Base-by-base conservation (phyloP, 2,888 invertebrate genomes). In the Coelopa pilipes region DNA sequence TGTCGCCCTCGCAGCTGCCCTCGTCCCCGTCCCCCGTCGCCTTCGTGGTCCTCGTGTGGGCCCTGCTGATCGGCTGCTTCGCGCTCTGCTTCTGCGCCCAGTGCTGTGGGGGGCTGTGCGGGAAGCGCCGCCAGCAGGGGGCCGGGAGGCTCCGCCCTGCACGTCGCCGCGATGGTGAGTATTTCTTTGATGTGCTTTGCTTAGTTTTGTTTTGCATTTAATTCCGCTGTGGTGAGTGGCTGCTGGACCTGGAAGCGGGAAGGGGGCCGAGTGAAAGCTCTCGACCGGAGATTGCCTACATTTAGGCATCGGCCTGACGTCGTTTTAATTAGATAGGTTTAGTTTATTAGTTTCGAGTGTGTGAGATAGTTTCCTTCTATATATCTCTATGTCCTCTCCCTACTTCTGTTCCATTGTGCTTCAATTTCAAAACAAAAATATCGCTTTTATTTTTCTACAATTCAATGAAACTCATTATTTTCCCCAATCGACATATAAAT, bases 11-110 rank as follows among this genome's bases (percentile, higher is more conserved):
- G 24, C 67, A 19, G 10, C 55, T 55, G 11, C 53, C 15, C 45
- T 83, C 82, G 47, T 81, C 84, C 59, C 82, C 84, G 47, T 81
- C 84, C 59, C 82, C 84, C 74, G 83, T 85, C 74, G 80, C 81
- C n/a, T 78, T 86, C 50, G 86, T 86, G 87, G 79, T 86, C 34
- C 72, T 79, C 67, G 86, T 87, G n/a, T 86, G 86, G 86, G 79
- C 81, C 17, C 74, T 86, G 21, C 80, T 86, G 76, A 83, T 86
- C 59, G 74, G 85, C 62, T 83, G 84, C 15, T 85, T 86, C 75
- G 81, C 83, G 55, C 79, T 86, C 65, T 86, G 86, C 78, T 86
- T 86, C 76, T 86, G 86, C 74, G 81, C 84, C 47, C 87, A 86
- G 73, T 86, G 84, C 76, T 84, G 83, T 19, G 82, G 81, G 49